Conservation (phyloP, 2,113 vertebrate species). For the Mesoclemmys tuberculata region DNA sequence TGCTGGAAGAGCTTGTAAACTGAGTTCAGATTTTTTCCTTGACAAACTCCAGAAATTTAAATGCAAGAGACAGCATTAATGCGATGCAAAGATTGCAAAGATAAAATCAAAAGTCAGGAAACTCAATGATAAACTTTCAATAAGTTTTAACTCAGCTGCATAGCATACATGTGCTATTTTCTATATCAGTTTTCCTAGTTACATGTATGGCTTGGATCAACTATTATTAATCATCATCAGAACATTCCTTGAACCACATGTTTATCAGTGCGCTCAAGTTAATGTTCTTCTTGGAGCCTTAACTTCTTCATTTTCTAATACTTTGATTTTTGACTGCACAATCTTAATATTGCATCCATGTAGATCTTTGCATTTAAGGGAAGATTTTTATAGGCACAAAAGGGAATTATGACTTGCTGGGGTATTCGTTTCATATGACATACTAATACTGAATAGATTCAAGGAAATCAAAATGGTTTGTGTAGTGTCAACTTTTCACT, state of each 20-base stretch:
- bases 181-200: neutral
- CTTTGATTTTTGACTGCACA: neutral
- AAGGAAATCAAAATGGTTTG: neutral
- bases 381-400: neutral
- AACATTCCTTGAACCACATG: neutral
- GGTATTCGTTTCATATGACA: neutral
- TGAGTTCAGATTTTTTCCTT: neutral
- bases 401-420: neutral
- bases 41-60: neutral
- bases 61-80: neutral
- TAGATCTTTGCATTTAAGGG: neutral
- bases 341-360: neutral
- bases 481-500: neutral
- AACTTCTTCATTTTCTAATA: neutral
- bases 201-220: neutral
- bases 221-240: neutral
- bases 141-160: neutral
- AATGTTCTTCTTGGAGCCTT: neutral
- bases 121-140: neutral
- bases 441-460: neutral
- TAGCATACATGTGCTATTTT: neutral
- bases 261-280: neutral
- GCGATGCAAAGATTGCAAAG: neutral
- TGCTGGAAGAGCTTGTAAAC: neutral
- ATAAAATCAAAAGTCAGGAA: neutral